Percentiles rank a stretch among this genome's conserved stretches.
These are phyloP conservation scores for Cephus cinctus DNA, from an alignment of 1,140 invertebrate genomes.

Conservation along the genomic window DNA sequence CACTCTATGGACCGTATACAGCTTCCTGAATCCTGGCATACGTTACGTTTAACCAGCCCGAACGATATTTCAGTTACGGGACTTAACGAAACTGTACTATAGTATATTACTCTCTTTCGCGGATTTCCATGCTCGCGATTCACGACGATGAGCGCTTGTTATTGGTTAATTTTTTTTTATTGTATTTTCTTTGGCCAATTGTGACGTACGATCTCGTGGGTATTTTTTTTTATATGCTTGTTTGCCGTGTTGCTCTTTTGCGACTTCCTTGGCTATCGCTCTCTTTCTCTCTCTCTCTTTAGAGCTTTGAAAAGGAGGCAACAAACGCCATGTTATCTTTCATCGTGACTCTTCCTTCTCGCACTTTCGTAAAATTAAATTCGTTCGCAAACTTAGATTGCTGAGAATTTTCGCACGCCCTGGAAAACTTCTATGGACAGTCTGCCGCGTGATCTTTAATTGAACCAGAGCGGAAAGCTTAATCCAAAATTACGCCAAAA, in stretches of 20 bases:
- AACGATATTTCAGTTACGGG: slow-evolving; percentile 46
- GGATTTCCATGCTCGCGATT: no score
- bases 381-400: slow-evolving; percentile 37
- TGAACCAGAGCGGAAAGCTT: no score
- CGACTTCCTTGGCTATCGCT: slow-evolving; percentile 9
- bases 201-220: no score
- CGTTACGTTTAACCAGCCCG: slow-evolving; percentile 45
- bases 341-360: neutral
- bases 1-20: neutral
- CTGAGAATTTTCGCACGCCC: slow-evolving; percentile 30
- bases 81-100: slow-evolving; percentile 28
- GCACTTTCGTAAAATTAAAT: slow-evolving; percentile 31
- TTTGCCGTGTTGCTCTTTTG: neutral
- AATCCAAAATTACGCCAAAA: no score
- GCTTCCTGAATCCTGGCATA: slow-evolving; percentile 26
- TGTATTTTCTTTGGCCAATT: no score
- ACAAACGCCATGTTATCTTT: no score
- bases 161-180: no score
- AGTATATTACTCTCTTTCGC: neutral
- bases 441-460: no score
- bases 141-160: no score
- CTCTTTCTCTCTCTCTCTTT: slow-evolving; percentile 25
- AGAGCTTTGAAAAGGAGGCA: no score
- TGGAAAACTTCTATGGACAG: no score
- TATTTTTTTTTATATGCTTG: no score